Evolutionary conservation across 2,888 invertebrate species (phyloP).

Genomic region (Labia minor): DNA sequence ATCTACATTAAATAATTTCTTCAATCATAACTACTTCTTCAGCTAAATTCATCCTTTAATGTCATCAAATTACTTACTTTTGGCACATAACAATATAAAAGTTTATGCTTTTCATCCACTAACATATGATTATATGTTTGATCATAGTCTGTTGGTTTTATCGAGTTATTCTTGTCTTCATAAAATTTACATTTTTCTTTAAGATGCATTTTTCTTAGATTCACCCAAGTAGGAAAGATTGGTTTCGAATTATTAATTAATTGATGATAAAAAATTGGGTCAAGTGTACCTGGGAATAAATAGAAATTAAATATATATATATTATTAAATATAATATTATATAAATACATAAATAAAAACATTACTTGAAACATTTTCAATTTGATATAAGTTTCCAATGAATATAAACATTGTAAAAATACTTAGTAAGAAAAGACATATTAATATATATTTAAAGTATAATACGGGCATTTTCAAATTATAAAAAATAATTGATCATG

Average conservation of each 20-base stretch:
- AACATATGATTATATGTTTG: conserved; percentile 60
- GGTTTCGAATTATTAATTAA: conserved; percentile 21
- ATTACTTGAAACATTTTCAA: conserved; percentile 23
- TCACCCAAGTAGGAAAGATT: conserved; percentile 26
- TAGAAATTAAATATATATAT: not conserved
- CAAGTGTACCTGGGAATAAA: conserved; percentile 19
- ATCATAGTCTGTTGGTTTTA: conserved; percentile 13
- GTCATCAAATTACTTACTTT: conserved; percentile 51
- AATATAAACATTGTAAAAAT: conserved; percentile 23
- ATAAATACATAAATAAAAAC: no score
- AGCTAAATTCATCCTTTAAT: no score
- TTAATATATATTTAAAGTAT: conserved; percentile 22
- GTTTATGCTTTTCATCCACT: conserved; percentile 69
- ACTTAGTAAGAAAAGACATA: conserved; percentile 20
- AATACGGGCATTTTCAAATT: not conserved
- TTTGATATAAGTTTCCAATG: conserved; percentile 21
- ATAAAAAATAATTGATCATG: no score
- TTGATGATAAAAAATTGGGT: conserved; percentile 23
- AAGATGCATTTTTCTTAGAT: conserved; percentile 50
- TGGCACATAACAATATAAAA: conserved; percentile 87
- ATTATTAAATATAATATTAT: no score
- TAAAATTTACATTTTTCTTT: conserved; percentile 46
- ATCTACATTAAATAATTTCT: no score
- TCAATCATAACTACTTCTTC: no score
- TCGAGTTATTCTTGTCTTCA: not conserved